phyloP scores from a whole-genome alignment of 2,888 invertebrate species.

The Orthosia incerta region DNA sequence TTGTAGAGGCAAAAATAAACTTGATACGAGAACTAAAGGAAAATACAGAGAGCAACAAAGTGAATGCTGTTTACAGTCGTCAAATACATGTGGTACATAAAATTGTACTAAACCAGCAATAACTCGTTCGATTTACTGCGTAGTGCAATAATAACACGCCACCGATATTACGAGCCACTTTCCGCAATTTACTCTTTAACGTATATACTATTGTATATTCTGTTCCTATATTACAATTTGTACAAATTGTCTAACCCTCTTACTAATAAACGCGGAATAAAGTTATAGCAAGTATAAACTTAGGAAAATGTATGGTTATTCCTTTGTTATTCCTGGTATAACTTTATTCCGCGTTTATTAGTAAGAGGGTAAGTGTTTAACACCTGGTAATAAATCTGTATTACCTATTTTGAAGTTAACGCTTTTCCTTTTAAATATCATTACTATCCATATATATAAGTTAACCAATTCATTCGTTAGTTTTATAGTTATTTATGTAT shows the following conservation, averaged over 20 bases:
- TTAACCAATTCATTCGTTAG: too few relatives aligned
- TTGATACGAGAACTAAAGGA: background rate
- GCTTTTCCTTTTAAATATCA: background rate
- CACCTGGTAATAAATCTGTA: background rate
- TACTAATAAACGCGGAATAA: too few relatives aligned
- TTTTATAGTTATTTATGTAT: too few relatives aligned
- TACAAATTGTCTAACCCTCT: background rate
- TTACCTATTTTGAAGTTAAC: background rate
- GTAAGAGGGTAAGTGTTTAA: too few relatives aligned
- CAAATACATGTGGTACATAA: slow-evolving; percentile 13
- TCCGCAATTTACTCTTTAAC: slow-evolving; percentile 24
- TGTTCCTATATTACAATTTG: slow-evolving; percentile 18
- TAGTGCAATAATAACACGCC: slow-evolving; percentile 32
- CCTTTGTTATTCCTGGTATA: too few relatives aligned
- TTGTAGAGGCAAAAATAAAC: background rate
- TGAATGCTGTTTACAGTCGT: background rate
- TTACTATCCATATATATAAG: too few relatives aligned
- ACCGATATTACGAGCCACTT: slow-evolving; percentile 23
- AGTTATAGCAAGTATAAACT: too few relatives aligned
- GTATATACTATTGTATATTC: too few relatives aligned
- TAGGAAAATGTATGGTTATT: too few relatives aligned
- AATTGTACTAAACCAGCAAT: slow-evolving; percentile 17
- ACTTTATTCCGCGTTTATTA: too few relatives aligned
- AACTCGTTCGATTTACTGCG: slow-evolving; percentile 41
- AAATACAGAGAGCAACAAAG: background rate